Evolutionary conservation across 1,140 invertebrate genomes (phyloP), one percentile per base, ranked within the genome.

Genomic region (Euwallacea similis): DNA sequence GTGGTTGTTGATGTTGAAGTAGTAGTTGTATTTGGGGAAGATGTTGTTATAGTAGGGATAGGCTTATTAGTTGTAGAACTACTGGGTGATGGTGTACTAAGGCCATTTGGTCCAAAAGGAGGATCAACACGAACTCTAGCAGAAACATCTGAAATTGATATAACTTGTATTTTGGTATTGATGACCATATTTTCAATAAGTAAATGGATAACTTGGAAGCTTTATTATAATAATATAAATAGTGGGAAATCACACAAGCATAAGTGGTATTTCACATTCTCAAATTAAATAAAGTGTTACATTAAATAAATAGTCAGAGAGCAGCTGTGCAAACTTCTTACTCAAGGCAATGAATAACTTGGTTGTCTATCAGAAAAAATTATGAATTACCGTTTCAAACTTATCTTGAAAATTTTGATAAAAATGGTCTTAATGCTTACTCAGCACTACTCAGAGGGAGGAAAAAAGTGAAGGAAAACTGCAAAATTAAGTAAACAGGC

Each of bases 81-180:
- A 4, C 62, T 63, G 3, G 79, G 75, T 10, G 80, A 76, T 10
- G 77, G 67, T 33, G 21, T 2, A 33, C 1, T 2, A 7, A 74
- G 66, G n/a, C 78, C 71, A 16, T 79, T 77, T 11, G 77, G 69
- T 4, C 74, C 66, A 10, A 78, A 67, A n/a, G 76, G 67, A 2
- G 79, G 72, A 42, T 79, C 69, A 7, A 81, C 63, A 33, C 72
- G 8, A 9, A 6, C 0, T 41, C 21, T 0, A 43, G 0, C 4
- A 10, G 42, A 16, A 58, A 41, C 21, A 58, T 15, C 9, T 16
- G 16, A 21, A 16, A 58, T 6, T 33, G 55, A 7, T 58, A 10
- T 7, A 41, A 10, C 73, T 42, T 78, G 69, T 8, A 77, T 75
- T 54, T 74, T 77, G 7, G 3, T n/a, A 43, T 41, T 62, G n/a